Percentiles rank a stretch among this genome's conserved stretches.
Conservation (phyloP, 2,113 vertebrate species). For the Neogobius melanostomus region DNA sequence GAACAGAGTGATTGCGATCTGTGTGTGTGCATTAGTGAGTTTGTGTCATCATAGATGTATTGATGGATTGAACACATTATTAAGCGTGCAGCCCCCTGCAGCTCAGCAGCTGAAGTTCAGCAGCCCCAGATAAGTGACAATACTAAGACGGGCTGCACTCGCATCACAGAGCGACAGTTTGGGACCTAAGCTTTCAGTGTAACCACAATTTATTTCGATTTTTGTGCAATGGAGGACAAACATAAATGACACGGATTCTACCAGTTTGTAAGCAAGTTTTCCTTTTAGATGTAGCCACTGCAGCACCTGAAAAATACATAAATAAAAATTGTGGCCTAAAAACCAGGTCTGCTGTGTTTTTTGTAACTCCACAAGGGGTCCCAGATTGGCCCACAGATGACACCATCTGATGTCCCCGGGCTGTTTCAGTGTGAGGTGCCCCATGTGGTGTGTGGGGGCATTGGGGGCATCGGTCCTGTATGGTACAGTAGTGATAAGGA, state of each 20-base stretch:
- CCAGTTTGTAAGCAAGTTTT: too few relatives aligned
- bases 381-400: conserved; percentile 60
- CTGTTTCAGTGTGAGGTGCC: conserved; percentile 16
- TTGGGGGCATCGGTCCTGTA: conserved; percentile 62
- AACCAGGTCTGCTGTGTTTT: conserved; percentile 7
- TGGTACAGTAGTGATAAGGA: conserved; percentile 73
- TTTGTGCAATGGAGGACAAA: too few relatives aligned
- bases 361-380: conserved; percentile 39
- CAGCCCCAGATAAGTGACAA: conserved; percentile 48
- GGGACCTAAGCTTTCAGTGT: background rate
- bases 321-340: background rate
- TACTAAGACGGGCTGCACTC: conserved; percentile 21
- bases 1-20: conserved; percentile 74
- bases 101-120: conserved; percentile 36
- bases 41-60: conserved; percentile 67
- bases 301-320: too few relatives aligned
- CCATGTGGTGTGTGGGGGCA: conserved; percentile 25
- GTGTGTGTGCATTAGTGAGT: conserved; percentile 55
- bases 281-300: too few relatives aligned
- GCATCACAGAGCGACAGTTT: conserved; percentile 6
- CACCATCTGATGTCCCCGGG: conserved; percentile 66
- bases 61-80: conserved; percentile 77
- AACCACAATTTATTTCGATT: too few relatives aligned
- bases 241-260: too few relatives aligned
- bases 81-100: conserved; percentile 62